Evolutionary conservation across 2,113 vertebrate genomes (phyloP), one percentile per base, ranked within the genome.

Genomic region (Charadrius vociferus): DNA sequence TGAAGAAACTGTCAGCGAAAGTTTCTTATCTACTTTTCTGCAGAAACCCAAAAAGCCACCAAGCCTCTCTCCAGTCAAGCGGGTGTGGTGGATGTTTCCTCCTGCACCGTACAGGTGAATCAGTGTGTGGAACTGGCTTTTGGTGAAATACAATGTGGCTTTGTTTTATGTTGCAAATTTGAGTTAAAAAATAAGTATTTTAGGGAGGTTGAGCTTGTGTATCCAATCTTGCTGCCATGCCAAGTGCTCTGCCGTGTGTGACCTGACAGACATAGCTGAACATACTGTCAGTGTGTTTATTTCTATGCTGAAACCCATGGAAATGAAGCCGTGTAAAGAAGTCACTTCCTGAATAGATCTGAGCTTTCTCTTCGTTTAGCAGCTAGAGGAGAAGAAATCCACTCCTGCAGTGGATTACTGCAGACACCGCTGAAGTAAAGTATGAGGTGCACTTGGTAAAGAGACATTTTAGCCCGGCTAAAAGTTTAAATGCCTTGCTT

Each of bases 401-500:
- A 16, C 34, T 83, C 75, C 41, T 16, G 36, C 50, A 50, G 75
- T 73, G 63, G 45, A 24, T 77, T 24, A 37, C 75, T 81, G 53
- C 87, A 55, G 85, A 53, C 22, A 22, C 43, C 2, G 5, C 55
- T 56, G 30, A 55, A 84, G 53, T 68, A 22, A 47, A 47, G 24
- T 36, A 24, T 10, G 56, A 77, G 32, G 36, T 86, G 49, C 43
- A 62, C 47, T 87, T 78, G 66, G 55, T 88, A 67, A 89, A 95
- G 45, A 52, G 56, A 89, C 85, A 24, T 81, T 98, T 45, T 82
- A 88, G 66, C 47, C 68, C 37, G 52, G 58, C 78, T 92, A 45
- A 45, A 86, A 68, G 53, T 91, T 80, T 66, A 68, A 95, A 63
- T 87, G 90, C 92, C 94, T 93, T 84, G 95, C 94, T 94, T 93